phyloP scores from a whole-genome alignment of 2,113 vertebrate genomes.

The Promerops cafer region DNA sequence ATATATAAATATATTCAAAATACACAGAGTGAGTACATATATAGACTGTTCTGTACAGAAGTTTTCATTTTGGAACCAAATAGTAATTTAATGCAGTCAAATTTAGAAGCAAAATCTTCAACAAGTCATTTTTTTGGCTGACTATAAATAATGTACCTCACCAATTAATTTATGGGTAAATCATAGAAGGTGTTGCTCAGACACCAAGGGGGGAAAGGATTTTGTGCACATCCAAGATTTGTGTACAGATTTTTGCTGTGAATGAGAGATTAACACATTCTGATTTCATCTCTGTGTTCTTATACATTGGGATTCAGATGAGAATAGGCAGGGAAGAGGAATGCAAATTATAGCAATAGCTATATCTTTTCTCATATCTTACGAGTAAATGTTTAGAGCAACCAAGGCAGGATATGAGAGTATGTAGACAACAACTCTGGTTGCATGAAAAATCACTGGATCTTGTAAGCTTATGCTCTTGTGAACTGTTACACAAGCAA shows the following conservation, averaged over 20 bases:
- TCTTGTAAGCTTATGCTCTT: neutral
- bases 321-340: neutral
- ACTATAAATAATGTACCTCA: neutral
- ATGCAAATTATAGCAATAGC: neutral
- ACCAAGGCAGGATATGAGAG: neutral
- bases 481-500: neutral
- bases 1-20: neutral
- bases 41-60: neutral
- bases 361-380: neutral
- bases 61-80: neutral
- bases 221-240: neutral
- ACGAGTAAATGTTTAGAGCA: neutral
- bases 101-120: neutral
- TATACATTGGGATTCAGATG: neutral
- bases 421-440: neutral
- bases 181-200: neutral
- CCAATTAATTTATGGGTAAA: neutral
- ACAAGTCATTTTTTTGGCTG: neutral
- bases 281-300: neutral
- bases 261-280: neutral
- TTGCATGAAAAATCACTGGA: neutral
- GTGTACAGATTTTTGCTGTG: neutral
- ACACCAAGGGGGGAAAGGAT: neutral
- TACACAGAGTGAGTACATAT: neutral
- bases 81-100: neutral